Evolutionary conservation across 2,113 vertebrate species (phyloP).

Genomic region (Diphyllodes magnificus): DNA sequence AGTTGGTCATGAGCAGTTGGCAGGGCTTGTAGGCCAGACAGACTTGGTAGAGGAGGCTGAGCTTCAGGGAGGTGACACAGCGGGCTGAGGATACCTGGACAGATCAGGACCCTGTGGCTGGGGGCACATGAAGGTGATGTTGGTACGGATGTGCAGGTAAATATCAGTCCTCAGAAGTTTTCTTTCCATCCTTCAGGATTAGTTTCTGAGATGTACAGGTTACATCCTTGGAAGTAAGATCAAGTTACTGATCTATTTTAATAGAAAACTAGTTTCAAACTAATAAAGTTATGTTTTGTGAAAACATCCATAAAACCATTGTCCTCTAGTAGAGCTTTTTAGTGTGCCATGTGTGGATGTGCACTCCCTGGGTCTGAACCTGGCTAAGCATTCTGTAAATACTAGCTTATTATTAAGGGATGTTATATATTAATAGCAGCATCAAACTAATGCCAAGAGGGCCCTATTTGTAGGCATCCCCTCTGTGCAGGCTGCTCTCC

Average conservation of each 20-base stretch:
- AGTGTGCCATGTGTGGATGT: accelerated
- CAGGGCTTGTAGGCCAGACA: background rate
- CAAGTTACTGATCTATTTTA: background rate
- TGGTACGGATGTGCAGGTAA: background rate
- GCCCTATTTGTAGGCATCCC: background rate
- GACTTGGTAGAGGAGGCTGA: background rate
- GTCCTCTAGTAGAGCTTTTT: background rate
- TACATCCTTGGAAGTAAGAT: background rate
- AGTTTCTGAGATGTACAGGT: background rate
- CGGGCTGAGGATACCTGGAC: background rate
- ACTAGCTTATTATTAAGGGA: background rate
- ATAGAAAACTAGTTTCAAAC: background rate
- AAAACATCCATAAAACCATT: background rate
- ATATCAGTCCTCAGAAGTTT: background rate
- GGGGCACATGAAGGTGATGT: background rate
- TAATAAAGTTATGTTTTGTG: background rate
- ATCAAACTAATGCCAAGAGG: background rate
- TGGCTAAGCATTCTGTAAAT: background rate
- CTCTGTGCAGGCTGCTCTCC: background rate
- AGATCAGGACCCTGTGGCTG: background rate
- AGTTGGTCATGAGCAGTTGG: background rate
- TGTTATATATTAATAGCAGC: background rate
- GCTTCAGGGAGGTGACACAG: background rate
- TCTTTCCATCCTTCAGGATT: background rate
- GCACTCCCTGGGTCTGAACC: background rate